phyloP scores from a whole-genome alignment of 64 coral and sea anemone genomes.

The Actinia tenebrosa region DNA sequence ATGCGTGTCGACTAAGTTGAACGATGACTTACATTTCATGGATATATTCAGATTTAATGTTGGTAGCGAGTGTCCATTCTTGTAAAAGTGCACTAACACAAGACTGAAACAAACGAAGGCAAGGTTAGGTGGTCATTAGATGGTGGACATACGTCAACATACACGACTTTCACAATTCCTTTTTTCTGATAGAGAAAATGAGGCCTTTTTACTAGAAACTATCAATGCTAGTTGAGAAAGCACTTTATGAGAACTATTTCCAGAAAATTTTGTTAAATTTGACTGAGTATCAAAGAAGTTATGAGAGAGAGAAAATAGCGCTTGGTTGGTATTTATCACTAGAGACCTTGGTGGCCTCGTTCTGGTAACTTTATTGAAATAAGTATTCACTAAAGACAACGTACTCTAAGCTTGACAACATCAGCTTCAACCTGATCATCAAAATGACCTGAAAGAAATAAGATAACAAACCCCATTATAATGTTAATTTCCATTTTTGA shows the following conservation, averaged over 20 bases:
- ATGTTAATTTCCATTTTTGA: too few relatives aligned
- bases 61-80: conserved; percentile 72
- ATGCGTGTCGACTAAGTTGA: neutral
- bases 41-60: conserved; percentile 85
- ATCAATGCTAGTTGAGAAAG: too few relatives aligned
- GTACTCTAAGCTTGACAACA: conserved; percentile 91
- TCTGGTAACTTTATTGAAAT: neutral
- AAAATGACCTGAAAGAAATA: conserved; percentile 61
- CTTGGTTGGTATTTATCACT: too few relatives aligned
- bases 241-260: too few relatives aligned
- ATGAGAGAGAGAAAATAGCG: too few relatives aligned
- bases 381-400: neutral
- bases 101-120: conserved; percentile 39
- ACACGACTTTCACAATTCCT: neutral
- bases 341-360: too few relatives aligned
- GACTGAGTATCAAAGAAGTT: too few relatives aligned
- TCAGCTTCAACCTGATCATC: conserved; percentile 92
- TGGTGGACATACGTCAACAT: too few relatives aligned
- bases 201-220: too few relatives aligned
- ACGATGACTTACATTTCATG: conserved; percentile 90
- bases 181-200: too few relatives aligned
- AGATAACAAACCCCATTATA: neutral
- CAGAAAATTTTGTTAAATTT: too few relatives aligned
- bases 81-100: conserved; percentile 79
- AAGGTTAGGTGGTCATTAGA: neutral